Evolutionary conservation across 2,113 vertebrate genomes (phyloP), one percentile per base, ranked within the genome.

Genomic region (Hiodon alosoides): DNA sequence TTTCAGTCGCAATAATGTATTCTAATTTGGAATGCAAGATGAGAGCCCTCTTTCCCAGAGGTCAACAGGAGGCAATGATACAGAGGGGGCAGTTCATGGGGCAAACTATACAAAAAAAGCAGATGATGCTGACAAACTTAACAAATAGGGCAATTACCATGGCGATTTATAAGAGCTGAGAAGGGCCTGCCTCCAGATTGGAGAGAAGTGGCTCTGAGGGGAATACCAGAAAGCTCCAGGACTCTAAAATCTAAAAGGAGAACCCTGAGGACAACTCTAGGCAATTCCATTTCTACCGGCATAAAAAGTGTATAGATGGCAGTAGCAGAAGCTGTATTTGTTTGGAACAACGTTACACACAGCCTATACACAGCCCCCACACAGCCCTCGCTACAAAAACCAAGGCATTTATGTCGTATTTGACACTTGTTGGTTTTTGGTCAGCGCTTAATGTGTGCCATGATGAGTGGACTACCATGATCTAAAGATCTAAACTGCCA

Each of bases 281-380:
- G 53, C 58, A 13, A 17, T 4, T 17, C 8, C n/a, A 59, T 71
- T 46, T 16, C 17, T 75, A 13, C 4, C 65, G 9, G 67, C 52
- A 55, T 75, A 11, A 48, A 16, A 68, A 58, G 17, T n/a, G 13
- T 58, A 75, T 68, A 68, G 50, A 67, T 50, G 52, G 73, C 46
- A 68, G 55, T 13, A 51, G 64, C 51, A 6, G 64, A 55, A 60
- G 13, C 10, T 4, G 47, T 57, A 46, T 71, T 50, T 48, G 46
- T 71, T 50, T 71, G 55, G 55, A 55, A 71, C 54, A 13, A 16
- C 6, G 9, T 31, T 31, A 31, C 31, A 31, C 1, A 31, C 31
- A 31, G 31, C 31, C 31, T 31, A 1, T 31, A 31, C 31, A 31
- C 31, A 31, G 31, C 31, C 31, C 31, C 31, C 31, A 31, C 31